Evolutionary conservation across 2,888 invertebrate species (phyloP), one percentile per base, ranked within the genome.

Genomic region (Sipunculus nudus): DNA sequence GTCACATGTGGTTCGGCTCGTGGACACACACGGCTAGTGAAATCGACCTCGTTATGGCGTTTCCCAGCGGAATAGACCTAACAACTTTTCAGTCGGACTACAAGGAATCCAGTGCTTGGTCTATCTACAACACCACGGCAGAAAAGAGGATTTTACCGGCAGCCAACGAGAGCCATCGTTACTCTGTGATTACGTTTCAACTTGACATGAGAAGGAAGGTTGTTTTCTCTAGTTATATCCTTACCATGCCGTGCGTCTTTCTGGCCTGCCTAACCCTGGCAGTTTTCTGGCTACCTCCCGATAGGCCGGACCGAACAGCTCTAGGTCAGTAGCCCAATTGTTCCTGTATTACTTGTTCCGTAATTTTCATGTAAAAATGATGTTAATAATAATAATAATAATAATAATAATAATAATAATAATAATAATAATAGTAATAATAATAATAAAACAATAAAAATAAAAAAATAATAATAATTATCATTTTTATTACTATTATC

Each of bases 1-100:
- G 61, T 35, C 29, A 59, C 46, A 59, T 67, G 64, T 65, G 59
- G 64, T 67, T 67, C 47, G 65, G 65, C 4, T 67, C 67, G 6
- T 67, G 67, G 67, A 67, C 67, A 8, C 58, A 67, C 53, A 50
- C 49, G 1, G 23, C 28, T n/a, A 32, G 46, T 6, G 60, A 66
- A 38, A 47, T 66, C 28, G 63, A 59, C 32, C 57, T 64, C 5
- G 31, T 46, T 8, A 28, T 64, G 4, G 63, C 56, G 40, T 63
- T 61, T 28, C 23, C 39, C 6, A 48, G 45, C 1, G 66, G 63
- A 13, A 65, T 66, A 16, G 66, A 66, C 56, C 60, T 66, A 13
- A n/a, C 26, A 19, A 64, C 66, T 19, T 66, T 66, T 53, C 38
- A 48, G 52, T 57, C 60, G 2, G 66, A 66, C 46, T 64, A 60